phyloP scores from a whole-genome alignment of 1,140 invertebrate species.

The Micrasema longulum region DNA sequence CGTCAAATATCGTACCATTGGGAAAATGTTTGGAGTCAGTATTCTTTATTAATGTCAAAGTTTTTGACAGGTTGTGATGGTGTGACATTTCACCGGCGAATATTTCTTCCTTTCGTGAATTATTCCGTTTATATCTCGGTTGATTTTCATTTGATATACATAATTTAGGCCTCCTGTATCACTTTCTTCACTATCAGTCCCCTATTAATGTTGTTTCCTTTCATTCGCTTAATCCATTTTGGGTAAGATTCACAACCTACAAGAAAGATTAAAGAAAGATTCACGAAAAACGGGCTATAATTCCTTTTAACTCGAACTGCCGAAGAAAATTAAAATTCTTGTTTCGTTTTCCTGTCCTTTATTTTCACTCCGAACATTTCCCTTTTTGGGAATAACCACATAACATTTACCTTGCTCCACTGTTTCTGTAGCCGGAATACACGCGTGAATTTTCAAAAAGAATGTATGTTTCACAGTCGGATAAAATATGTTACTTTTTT shows the following conservation, averaged over 20 bases:
- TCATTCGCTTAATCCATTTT: too few relatives aligned
- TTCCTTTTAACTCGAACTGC: not conserved
- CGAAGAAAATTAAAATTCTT: slow-evolving; percentile 26
- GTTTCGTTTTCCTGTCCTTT: slow-evolving; percentile 10
- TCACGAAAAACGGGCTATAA: slow-evolving; percentile 10
- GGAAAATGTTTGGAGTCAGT: slow-evolving; percentile 25
- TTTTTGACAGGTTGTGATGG: slow-evolving; percentile 32
- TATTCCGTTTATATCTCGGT: slow-evolving; percentile 2
- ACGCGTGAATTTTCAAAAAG: slow-evolving; percentile 33
- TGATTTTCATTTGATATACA: too few relatives aligned
- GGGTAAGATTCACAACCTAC: not conserved
- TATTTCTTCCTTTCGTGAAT: slow-evolving; percentile 25
- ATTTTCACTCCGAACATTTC: slow-evolving; percentile 11
- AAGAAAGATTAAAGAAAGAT: not conserved
- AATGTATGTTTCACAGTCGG: slow-evolving; percentile 26
- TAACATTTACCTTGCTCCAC: slow-evolving; percentile 20
- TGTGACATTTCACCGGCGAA: slow-evolving; percentile 42
- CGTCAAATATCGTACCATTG: slow-evolving; percentile 17
- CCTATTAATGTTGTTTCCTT: too few relatives aligned
- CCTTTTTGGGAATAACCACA: slow-evolving; percentile 3
- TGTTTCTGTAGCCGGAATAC: slow-evolving; percentile 19
- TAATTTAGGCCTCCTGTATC: too few relatives aligned
- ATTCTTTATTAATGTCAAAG: slow-evolving; percentile 41
- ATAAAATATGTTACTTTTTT: slow-evolving; percentile 38
- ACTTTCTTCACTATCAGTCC: too few relatives aligned